Percentiles rank a stretch among this genome's conserved stretches.
Evolutionary conservation across 2,113 vertebrate genomes (phyloP).

Genomic region (Petroica traversi): DNA sequence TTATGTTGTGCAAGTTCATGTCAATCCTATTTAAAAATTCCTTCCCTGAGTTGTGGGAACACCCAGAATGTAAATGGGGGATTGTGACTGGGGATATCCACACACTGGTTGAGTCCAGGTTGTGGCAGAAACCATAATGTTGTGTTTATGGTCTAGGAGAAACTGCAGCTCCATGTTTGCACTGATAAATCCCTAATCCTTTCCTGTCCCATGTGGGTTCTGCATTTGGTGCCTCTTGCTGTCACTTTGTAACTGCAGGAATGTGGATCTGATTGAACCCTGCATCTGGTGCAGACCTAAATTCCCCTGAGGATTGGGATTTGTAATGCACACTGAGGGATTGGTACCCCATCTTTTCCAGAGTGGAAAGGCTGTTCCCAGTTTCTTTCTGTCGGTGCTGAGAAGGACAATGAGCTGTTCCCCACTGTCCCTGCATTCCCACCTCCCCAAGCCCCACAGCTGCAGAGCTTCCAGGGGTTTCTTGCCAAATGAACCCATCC

Average conservation of each 20-base stretch:
- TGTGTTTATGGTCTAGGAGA: not conserved
- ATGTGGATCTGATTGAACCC: not conserved
- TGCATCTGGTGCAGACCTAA: not conserved
- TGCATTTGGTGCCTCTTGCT: not conserved
- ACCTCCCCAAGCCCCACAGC: not conserved
- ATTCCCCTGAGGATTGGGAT: not conserved
- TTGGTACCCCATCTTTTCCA: fast-evolving
- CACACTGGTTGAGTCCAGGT: not conserved
- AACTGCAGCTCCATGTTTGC: not conserved
- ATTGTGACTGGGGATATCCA: not conserved
- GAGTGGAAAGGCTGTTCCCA: not conserved
- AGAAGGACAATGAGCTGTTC: not conserved
- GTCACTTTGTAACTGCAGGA: not conserved
- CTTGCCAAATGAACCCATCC: not conserved
- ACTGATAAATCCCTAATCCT: not conserved
- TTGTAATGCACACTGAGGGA: fast-evolving
- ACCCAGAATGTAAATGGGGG: not conserved
- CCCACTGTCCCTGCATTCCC: not conserved
- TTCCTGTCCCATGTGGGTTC: not conserved
- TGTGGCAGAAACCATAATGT: fast-evolving
- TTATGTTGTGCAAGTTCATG: not conserved
- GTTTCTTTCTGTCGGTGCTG: not conserved
- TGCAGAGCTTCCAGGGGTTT: not conserved
- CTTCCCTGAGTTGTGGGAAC: not conserved
- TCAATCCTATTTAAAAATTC: not conserved